A percentile compares a stretch with the other conserved stretches of the same genome.
Evolutionary conservation across 2,888 invertebrate species (phyloP).

Genomic region (Erannis defoliaria): DNA sequence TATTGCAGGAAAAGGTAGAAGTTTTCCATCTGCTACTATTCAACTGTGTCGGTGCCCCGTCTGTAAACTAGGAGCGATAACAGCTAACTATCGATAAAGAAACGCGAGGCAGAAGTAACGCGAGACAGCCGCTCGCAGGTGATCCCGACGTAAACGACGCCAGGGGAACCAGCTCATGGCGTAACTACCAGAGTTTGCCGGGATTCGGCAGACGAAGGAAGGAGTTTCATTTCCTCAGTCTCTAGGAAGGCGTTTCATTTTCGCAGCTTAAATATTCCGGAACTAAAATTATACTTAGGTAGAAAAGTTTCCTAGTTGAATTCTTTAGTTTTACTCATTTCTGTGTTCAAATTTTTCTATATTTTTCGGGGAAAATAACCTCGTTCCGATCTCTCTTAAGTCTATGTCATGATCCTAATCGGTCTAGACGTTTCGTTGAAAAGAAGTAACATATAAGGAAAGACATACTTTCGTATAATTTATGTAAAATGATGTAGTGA

Average conservation of each 20-base stretch:
- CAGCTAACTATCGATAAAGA: constrained; percentile 50
- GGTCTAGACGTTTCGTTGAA: too few species aligned
- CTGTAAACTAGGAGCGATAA: constrained; percentile 52
- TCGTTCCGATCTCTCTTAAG: too few species aligned
- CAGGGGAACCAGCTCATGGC: neutral
- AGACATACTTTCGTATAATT: too few species aligned
- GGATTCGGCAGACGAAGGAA: neutral
- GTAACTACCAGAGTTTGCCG: neutral
- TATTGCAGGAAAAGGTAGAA: too few species aligned
- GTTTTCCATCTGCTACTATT: constrained; percentile 11
- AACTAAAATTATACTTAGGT: too few species aligned
- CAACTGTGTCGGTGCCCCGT: constrained; percentile 35
- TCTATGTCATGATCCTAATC: too few species aligned
- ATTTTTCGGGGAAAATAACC: neutral
- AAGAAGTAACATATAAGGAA: too few species aligned
- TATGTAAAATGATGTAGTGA: too few species aligned
- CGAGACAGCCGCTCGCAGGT: constrained; percentile 18
- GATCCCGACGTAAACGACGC: constrained; percentile 2
- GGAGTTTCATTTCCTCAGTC: too few species aligned
- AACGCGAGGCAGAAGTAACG: constrained; percentile 39
- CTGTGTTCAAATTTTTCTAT: neutral
- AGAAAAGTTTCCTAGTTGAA: too few species aligned
- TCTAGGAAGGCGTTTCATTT: too few species aligned
- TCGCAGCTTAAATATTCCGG: too few species aligned
- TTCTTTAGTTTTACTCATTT: neutral